Percentiles rank a stretch among this genome's conserved stretches.
phyloP scores from a whole-genome alignment of 1,140 invertebrate species.

The Phocides pigmalion region DNA sequence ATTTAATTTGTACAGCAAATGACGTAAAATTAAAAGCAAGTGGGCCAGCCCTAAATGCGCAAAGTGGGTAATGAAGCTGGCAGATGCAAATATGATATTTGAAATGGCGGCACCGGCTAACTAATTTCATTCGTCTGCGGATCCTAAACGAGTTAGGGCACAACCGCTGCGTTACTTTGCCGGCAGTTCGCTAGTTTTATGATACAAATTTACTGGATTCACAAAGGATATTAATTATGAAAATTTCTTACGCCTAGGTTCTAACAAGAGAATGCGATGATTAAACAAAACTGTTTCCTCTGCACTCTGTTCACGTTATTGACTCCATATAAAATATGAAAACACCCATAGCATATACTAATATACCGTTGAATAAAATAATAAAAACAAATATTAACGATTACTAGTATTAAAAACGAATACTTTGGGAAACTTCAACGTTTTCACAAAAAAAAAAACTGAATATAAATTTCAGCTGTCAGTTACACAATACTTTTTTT shows the following conservation, averaged over 20 bases:
- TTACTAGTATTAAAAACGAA: too few species aligned
- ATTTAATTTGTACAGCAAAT: constrained; percentile 22
- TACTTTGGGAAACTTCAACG: too few species aligned
- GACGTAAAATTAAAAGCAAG: constrained; percentile 31
- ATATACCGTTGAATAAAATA: too few species aligned
- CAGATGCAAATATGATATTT: constrained; percentile 78
- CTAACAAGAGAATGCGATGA: too few species aligned
- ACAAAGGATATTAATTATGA: neutral
- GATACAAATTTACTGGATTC: constrained; percentile 10
- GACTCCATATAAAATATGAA: too few species aligned
- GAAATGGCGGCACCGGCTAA: constrained; percentile 69
- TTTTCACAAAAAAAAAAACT: too few species aligned
- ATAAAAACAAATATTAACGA: too few species aligned
- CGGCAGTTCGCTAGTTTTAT: constrained; percentile 22
- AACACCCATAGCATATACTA: too few species aligned
- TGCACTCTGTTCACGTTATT: too few species aligned
- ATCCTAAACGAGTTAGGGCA: constrained; percentile 71
- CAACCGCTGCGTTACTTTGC: constrained; percentile 40
- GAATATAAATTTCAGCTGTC: too few species aligned
- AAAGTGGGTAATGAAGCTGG: constrained; percentile 64
- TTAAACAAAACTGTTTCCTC: too few species aligned
- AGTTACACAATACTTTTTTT: too few species aligned
- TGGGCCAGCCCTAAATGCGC: constrained; percentile 38
- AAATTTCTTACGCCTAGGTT: neutral
- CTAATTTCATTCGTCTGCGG: constrained; percentile 74